phyloP scores from a whole-genome alignment of 2,888 invertebrate genomes.

The Lepidochitona cinerea region DNA sequence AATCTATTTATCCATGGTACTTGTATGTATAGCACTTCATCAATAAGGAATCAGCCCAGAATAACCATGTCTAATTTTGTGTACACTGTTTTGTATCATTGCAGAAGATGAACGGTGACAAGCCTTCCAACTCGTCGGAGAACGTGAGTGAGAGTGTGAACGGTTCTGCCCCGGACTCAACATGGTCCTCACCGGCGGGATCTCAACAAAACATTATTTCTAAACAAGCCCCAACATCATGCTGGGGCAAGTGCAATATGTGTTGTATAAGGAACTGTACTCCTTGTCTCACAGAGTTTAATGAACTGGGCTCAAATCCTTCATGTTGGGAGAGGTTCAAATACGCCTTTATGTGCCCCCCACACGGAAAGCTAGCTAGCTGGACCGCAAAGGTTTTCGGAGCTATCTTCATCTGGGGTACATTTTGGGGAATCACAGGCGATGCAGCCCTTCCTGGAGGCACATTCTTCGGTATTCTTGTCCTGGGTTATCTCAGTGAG shows the following conservation, averaged over 20 bases:
- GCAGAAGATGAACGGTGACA: background rate
- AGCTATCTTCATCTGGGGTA: conserved; percentile 80
- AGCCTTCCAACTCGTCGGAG: background rate
- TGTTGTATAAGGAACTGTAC: background rate
- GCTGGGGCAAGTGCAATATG: background rate
- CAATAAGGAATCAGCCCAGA: no score
- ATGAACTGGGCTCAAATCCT: conserved; percentile 27
- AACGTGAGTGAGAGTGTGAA: background rate
- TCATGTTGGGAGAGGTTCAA: conserved; percentile 17
- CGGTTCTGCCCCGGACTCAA: background rate
- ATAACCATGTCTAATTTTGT: no score
- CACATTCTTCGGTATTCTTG: conserved; percentile 39
- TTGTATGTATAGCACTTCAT: no score
- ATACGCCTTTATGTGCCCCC: conserved; percentile 33
- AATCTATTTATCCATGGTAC: no score
- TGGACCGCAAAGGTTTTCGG: conserved; percentile 6
- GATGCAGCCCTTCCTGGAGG: conserved; percentile 40
- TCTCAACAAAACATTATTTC: background rate
- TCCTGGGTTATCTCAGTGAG: conserved; percentile 29
- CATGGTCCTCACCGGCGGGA: background rate
- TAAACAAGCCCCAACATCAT: background rate
- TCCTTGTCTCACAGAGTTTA: conserved; percentile 20
- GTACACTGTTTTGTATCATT: background rate
- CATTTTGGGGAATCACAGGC: conserved; percentile 81
- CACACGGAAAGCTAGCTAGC: conserved; percentile 68